A percentile compares a stretch with the other conserved stretches of the same genome.
phyloP scores from a whole-genome alignment of 53 echinoderm and acorn worm genomes.

The Hippasteria phrygiana region DNA sequence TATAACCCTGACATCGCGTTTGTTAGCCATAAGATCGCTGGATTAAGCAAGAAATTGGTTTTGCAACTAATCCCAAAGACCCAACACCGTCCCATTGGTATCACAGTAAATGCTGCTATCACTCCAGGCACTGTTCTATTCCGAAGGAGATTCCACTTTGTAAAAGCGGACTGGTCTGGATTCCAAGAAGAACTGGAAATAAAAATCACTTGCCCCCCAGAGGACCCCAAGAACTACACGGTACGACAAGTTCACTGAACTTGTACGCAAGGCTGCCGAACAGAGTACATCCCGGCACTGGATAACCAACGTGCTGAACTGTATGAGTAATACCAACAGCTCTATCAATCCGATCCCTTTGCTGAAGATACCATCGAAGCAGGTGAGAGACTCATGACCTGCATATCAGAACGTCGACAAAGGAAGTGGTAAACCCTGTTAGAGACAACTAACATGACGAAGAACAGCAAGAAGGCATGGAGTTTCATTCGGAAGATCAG shows the following conservation, averaged over 20 bases:
- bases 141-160: slow-evolving; percentile 67
- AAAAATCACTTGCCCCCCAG: slow-evolving; percentile 15
- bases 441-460: slow-evolving; percentile 47
- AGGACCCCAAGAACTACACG: slow-evolving; percentile 59
- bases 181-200: slow-evolving; percentile 60
- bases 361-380: slow-evolving; percentile 50
- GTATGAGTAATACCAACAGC: slow-evolving; percentile 65
- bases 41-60: slow-evolving; percentile 35
- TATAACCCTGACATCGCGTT: slow-evolving; percentile 69
- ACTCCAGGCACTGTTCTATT: slow-evolving; percentile 11
- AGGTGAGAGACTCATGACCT: slow-evolving; percentile 72
- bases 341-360: slow-evolving; percentile 67
- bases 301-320: slow-evolving; percentile 61
- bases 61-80: too few species aligned
- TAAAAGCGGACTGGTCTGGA: slow-evolving; percentile 50
- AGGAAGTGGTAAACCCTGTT: slow-evolving; percentile 66
- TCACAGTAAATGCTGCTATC: slow-evolving; percentile 11
- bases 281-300: slow-evolving; percentile 69
- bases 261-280: slow-evolving; percentile 65
- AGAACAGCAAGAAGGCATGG: slow-evolving; percentile 58
- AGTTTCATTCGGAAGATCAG: slow-evolving; percentile 18
- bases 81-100: slow-evolving; percentile 31
- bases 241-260: neutral
- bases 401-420: slow-evolving; percentile 68
- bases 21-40: slow-evolving; percentile 32